Base-by-base conservation (phyloP, 2,113 vertebrate genomes). In the Podarcis muralis region DNA sequence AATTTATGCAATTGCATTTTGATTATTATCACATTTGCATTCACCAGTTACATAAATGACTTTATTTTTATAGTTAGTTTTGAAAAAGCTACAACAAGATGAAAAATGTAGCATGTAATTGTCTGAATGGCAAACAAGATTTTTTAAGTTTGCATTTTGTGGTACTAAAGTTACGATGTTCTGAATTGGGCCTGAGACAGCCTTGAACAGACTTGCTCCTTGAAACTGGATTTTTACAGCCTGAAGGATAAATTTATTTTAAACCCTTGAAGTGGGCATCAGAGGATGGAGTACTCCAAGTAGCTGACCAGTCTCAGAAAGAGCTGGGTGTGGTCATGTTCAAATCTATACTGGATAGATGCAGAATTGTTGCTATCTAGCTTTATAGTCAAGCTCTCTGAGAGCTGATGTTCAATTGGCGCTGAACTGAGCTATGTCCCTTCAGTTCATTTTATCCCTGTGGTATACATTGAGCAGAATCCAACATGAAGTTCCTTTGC, bases 1-100 rank as follows among this genome's bases (percentile, higher is more conserved):
- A 0, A 84, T 91, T 91, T 91, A 12, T 90, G 94, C 30, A 90
- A 89, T 93, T 89, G 94, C 93, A 93, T 94, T 71, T 95, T 89
- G 66, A 40, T 90, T 91, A 90, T 30, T 27, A 81, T 35, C 32
- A 83, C 76, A 53, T 92, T 37, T 72, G 27, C 13, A 32, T 12
- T 37, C n/a, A 83, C n/a, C 40, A 35, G 25, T 53, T 62, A n/a
- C 32, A 72, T 22, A 15, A 23, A 23, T 43, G 32, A 83, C 62
- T 68, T 83, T 81, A 81, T 37, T 35, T 43, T 1, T 2, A 91
- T 80, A 83, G 83, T 53, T 94, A 76, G 95, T 95, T 96, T 95
- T 90, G 86, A 74, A 77, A 80, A 87, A 88, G 40, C 65, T 43
- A 80, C 53, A 2, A 1, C 89, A 62, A 77, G 89, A 91, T 85